A percentile compares a stretch with the other conserved stretches of the same genome.
These are phyloP conservation scores for Callimico goeldii DNA, from an alignment of 2,797 vertebrate species.

Conservation along the genomic window DNA sequence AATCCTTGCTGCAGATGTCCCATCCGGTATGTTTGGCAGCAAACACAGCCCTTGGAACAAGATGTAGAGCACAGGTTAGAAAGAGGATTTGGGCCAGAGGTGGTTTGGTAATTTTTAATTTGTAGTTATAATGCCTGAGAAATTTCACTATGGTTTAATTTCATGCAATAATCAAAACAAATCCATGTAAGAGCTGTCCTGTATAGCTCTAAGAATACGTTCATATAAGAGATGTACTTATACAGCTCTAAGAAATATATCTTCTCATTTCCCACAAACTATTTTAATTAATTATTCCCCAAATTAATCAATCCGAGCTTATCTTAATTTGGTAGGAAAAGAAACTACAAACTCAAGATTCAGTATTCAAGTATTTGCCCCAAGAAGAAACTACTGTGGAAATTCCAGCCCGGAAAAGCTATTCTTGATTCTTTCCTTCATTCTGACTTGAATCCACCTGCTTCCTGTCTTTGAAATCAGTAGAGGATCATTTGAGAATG, in stretches of 20 bases:
- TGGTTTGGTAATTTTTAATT: conserved; percentile 45
- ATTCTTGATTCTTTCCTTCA: not conserved
- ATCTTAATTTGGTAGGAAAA: not conserved
- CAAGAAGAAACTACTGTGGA: not conserved
- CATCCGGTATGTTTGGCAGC: conserved; percentile 53
- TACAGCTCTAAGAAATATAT: not conserved
- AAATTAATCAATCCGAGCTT: not conserved
- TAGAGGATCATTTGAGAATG: not conserved
- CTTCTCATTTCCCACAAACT: not conserved
- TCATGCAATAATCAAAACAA: conserved; percentile 26
- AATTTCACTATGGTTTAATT: conserved; percentile 43
- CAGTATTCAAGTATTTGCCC: not conserved
- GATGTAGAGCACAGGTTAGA: conserved; percentile 51
- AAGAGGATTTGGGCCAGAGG: conserved; percentile 41
- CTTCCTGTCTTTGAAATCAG: not conserved
- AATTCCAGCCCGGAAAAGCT: not conserved
- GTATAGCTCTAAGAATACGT: not conserved
- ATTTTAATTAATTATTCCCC: not conserved
- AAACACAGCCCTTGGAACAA: conserved; percentile 31
- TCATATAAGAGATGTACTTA: not conserved
- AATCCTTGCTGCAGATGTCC: not conserved
- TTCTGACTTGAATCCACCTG: not conserved
- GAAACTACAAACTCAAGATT: not conserved
- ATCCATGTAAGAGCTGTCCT: not conserved
- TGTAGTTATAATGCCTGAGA: conserved; percentile 42